These are phyloP conservation scores for Lamellibrachia luymesi DNA, from an alignment of 1,140 invertebrate genomes.

Conservation along the genomic window DNA sequence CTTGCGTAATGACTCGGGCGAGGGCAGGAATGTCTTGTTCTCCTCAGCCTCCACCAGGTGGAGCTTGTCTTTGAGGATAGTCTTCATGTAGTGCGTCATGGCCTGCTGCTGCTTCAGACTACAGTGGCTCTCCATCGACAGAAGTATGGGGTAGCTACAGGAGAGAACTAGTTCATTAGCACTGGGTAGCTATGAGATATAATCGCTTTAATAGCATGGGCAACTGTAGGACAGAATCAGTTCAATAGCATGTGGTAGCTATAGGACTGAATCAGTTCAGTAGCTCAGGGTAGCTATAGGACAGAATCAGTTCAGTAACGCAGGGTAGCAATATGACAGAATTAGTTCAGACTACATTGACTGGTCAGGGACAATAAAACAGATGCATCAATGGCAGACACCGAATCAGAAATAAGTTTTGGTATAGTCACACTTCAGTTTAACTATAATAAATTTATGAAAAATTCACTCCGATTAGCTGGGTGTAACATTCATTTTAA, in stretches of 20 bases:
- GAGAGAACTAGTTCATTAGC: slow-evolving; percentile 19
- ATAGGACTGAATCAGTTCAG: background rate
- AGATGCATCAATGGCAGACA: too few species aligned
- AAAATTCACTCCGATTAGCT: too few species aligned
- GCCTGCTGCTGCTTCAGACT: slow-evolving; percentile 89
- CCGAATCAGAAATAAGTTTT: too few species aligned
- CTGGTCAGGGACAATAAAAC: too few species aligned
- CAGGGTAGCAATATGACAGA: too few species aligned
- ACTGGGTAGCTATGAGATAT: background rate
- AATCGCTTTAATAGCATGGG: background rate
- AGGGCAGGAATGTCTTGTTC: slow-evolving; percentile 45
- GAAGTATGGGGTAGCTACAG: slow-evolving; percentile 84
- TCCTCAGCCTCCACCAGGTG: slow-evolving; percentile 40
- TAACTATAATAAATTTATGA: too few species aligned
- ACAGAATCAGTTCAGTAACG: background rate
- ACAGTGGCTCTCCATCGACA: slow-evolving; percentile 98
- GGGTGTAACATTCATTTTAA: too few species aligned
- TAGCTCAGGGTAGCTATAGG: background rate
- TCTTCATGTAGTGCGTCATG: slow-evolving; percentile 87
- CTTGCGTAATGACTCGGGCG: slow-evolving; percentile 54
- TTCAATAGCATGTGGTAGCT: background rate
- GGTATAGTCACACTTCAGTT: too few species aligned
- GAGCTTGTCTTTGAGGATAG: slow-evolving; percentile 79
- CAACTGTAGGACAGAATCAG: background rate
- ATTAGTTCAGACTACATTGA: too few species aligned